phyloP scores from a whole-genome alignment of 2,888 invertebrate species.

The Orthosia incerta region DNA sequence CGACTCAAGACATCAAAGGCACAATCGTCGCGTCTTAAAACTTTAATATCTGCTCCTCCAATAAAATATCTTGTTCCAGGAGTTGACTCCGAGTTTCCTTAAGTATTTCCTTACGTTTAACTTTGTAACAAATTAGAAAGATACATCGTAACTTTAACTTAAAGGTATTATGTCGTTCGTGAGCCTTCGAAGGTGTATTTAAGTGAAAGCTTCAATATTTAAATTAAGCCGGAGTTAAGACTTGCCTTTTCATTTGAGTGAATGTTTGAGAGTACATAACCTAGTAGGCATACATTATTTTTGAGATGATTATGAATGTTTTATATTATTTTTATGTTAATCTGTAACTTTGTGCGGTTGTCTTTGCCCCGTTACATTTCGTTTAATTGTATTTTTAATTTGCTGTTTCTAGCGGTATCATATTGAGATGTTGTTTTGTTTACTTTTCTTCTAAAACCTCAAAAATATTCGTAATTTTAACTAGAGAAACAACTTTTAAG shows the following conservation, averaged over 20 bases:
- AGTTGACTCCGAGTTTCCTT: slow-evolving; percentile 1
- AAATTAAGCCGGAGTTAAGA: slow-evolving; percentile 23
- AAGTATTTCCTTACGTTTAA: slow-evolving; percentile 34
- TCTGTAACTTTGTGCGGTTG: slow-evolving; percentile 14
- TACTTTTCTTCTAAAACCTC: neutral
- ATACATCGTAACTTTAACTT: slow-evolving; percentile 36
- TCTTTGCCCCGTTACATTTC: neutral
- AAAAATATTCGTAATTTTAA: neutral
- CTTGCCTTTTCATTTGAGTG: slow-evolving; percentile 23
- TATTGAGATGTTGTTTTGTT: neutral
- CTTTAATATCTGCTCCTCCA: slow-evolving; percentile 34
- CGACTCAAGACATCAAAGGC: slow-evolving; percentile 3
- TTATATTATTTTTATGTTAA: slow-evolving; percentile 31
- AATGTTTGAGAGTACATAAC: slow-evolving; percentile 26
- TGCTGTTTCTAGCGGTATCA: neutral
- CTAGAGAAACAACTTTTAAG: neutral
- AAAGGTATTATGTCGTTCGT: slow-evolving; percentile 47
- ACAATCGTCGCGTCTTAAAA: slow-evolving; percentile 28
- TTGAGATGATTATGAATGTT: slow-evolving; percentile 15
- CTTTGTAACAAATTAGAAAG: slow-evolving; percentile 52
- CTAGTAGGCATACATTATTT: neutral
- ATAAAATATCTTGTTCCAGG: slow-evolving; percentile 34
- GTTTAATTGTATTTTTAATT: slow-evolving; percentile 16
- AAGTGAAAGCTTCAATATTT: slow-evolving; percentile 36
- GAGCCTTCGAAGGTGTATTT: slow-evolving; percentile 42